Evolutionary conservation across 2,113 vertebrate species (phyloP).

Genomic region (Platanista minor): DNA sequence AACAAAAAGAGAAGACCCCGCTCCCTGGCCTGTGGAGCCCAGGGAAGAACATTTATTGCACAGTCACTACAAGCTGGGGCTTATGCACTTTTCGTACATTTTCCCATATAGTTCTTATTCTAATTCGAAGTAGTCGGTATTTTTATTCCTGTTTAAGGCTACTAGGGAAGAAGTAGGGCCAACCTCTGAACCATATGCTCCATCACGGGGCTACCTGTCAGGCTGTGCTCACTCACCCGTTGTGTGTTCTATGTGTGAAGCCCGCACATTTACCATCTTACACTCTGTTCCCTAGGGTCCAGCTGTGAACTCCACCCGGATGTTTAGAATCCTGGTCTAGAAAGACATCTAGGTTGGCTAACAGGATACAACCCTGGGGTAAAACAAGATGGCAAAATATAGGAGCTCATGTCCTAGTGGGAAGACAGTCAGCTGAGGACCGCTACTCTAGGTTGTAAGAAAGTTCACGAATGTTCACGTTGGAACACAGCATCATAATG

Average conservation of each 20-base stretch:
- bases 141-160: neutral
- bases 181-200: fast-evolving
- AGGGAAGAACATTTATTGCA: fast-evolving
- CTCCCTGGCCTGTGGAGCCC: neutral
- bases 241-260: neutral
- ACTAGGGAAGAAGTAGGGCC: fast-evolving
- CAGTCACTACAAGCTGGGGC: fast-evolving
- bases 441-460: fast-evolving
- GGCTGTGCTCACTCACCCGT: neutral
- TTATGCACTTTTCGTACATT: fast-evolving
- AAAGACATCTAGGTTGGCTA: neutral
- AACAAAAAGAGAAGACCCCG: fast-evolving
- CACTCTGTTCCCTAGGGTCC: neutral
- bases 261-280: fast-evolving
- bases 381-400: fast-evolving
- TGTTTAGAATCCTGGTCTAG: neutral
- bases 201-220: fast-evolving
- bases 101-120: neutral
- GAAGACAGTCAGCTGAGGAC: neutral
- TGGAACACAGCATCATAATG: neutral
- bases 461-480: neutral
- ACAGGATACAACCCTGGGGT: fast-evolving
- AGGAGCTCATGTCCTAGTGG: fast-evolving
- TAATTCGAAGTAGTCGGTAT: neutral
- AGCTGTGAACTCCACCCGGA: neutral